Evolutionary conservation across 2,888 invertebrate species (phyloP).

Genomic region (Aphidoletes aphidimyza): DNA sequence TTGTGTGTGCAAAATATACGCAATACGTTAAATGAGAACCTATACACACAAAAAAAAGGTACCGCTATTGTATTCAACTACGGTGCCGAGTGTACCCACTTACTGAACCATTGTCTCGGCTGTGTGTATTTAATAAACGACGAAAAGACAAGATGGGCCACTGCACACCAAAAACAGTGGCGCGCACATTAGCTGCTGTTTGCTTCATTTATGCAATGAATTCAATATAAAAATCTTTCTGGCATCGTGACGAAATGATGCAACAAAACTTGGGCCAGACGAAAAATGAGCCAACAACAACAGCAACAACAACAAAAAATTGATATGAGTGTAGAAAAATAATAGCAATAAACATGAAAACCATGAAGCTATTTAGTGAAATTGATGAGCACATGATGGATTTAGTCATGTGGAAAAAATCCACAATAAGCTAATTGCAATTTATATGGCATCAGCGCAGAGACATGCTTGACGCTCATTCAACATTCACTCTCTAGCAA

Average conservation of each 20-base stretch:
- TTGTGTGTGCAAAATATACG: no score
- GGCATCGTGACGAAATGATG: neutral
- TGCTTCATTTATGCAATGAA: conserved; percentile 26
- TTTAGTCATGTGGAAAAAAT: conserved; percentile 53
- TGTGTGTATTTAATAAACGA: neutral
- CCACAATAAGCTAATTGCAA: conserved; percentile 52
- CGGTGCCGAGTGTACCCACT: neutral
- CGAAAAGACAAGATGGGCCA: conserved; percentile 42
- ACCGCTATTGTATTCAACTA: neutral
- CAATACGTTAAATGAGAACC: neutral
- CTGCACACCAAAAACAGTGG: neutral
- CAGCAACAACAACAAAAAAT: neutral
- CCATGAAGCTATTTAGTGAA: conserved; percentile 52
- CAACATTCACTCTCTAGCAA: no score
- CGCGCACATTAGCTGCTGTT: conserved; percentile 24
- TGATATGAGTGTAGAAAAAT: neutral
- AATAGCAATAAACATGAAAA: conserved; percentile 35
- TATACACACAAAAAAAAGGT: neutral
- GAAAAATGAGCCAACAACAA: neutral
- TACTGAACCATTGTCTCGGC: neutral
- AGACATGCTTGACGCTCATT: neutral
- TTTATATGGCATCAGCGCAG: neutral
- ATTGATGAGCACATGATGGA: conserved; percentile 54
- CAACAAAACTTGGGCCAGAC: no score
- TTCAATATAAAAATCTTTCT: neutral